phyloP scores from a whole-genome alignment of 1,140 invertebrate genomes.

The Hestina assimilis region DNA sequence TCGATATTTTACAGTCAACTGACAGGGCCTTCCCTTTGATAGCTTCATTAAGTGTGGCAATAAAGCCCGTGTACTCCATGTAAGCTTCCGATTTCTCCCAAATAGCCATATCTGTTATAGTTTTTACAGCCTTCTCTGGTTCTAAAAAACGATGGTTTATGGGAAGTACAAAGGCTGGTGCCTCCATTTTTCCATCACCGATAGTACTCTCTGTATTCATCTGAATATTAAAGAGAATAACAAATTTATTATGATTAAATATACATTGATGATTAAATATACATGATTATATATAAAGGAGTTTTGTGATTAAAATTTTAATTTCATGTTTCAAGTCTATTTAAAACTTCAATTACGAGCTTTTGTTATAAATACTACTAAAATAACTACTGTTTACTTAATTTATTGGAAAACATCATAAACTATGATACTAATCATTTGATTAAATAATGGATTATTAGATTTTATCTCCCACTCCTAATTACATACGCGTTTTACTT shows the following conservation, averaged over 20 bases:
- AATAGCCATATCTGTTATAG: slow-evolving; percentile 84
- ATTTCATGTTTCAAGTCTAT: no score
- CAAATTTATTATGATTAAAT: no score
- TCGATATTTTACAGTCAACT: slow-evolving; percentile 81
- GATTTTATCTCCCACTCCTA: neutral
- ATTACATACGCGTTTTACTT: slow-evolving; percentile 12
- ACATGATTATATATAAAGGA: no score
- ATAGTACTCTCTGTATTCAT: slow-evolving; percentile 55
- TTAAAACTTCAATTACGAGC: no score
- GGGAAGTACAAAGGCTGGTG: slow-evolving; percentile 33
- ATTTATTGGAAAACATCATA: no score
- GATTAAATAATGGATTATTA: slow-evolving; percentile 4
- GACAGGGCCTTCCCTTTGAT: slow-evolving; percentile 88
- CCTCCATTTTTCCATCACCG: slow-evolving; percentile 54
- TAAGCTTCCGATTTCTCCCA: slow-evolving; percentile 94
- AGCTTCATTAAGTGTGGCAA: slow-evolving; percentile 90
- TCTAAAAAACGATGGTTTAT: slow-evolving; percentile 81
- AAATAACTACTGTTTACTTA: no score
- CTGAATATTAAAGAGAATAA: slow-evolving; percentile 43
- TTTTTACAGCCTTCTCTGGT: slow-evolving; percentile 85
- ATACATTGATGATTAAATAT: no score
- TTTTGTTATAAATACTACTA: no score
- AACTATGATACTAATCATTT: neutral
- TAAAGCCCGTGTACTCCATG: slow-evolving; percentile 91
- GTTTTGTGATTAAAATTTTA: no score